phyloP scores from a whole-genome alignment of 2,113 vertebrate species.

The Natator depressus region DNA sequence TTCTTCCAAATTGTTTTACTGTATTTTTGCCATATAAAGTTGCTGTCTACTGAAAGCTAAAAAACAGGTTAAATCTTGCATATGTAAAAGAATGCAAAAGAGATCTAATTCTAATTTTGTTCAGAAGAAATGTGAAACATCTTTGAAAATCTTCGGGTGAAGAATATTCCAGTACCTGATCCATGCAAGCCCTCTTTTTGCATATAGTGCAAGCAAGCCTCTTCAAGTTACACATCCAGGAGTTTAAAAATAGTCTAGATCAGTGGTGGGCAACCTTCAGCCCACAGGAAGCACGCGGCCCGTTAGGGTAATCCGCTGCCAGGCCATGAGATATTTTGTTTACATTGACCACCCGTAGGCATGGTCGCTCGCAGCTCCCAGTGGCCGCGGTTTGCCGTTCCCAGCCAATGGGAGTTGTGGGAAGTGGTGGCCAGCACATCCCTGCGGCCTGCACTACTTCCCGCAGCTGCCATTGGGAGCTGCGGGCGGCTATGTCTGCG shows the following conservation, averaged over 20 bases:
- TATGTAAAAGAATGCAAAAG: rapidly evolving
- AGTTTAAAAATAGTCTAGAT: neutral
- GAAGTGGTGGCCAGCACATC: too few relatives aligned
- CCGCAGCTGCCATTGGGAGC: too few relatives aligned
- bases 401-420: too few relatives aligned
- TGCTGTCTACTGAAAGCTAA: neutral
- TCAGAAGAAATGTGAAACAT: neutral
- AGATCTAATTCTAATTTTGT: neutral
- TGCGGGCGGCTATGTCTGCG: too few relatives aligned
- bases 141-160: neutral
- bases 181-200: neutral
- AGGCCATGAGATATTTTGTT: too few relatives aligned
- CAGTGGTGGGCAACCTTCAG: neutral
- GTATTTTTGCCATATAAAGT: neutral
- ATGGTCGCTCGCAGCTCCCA: too few relatives aligned
- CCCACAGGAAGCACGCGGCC: too few relatives aligned
- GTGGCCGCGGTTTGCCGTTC: too few relatives aligned
- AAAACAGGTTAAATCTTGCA: neutral
- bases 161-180: neutral
- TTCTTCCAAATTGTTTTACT: neutral
- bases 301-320: too few relatives aligned
- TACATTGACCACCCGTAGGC: too few relatives aligned
- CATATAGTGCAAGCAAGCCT: neutral
- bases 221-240: neutral
- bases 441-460: too few relatives aligned